Evolutionary conservation across 2,888 invertebrate genomes (phyloP).

Genomic region (Belgica antarctica): DNA sequence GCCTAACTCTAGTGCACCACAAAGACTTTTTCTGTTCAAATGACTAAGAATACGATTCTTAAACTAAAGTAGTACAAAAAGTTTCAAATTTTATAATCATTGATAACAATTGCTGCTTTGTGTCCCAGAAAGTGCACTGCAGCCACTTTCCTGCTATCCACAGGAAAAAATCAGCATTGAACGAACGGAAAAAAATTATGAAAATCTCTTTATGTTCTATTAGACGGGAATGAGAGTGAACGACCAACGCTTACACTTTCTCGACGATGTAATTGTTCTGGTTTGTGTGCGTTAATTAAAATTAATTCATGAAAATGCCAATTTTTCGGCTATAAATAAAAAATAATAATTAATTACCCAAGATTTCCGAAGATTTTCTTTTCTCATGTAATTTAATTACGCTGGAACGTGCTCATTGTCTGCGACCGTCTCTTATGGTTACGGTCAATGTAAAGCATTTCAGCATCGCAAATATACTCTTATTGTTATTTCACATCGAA

Average conservation of each 20-base stretch:
- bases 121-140: no score
- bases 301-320: conserved; percentile 28
- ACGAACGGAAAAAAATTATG: conserved; percentile 2
- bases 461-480: conserved; percentile 5
- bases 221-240: background rate
- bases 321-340: background rate
- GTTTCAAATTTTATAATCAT: no score
- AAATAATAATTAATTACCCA: conserved; percentile 34
- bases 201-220: background rate
- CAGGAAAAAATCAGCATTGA: background rate
- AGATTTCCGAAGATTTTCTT: conserved; percentile 6
- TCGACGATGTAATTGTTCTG: conserved; percentile 12
- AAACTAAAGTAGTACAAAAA: no score
- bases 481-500: background rate
- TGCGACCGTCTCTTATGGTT: background rate
- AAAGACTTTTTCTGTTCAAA: no score
- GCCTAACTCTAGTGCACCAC: no score
- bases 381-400: conserved; percentile 32
- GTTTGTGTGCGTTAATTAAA: conserved; percentile 29
- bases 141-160: background rate
- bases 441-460: background rate
- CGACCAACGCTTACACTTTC: background rate
- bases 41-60: no score
- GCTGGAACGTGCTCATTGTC: conserved; percentile 23
- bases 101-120: no score